Base-by-base conservation (phyloP, 2,113 vertebrate genomes). In the Pomatostomus ruficeps region DNA sequence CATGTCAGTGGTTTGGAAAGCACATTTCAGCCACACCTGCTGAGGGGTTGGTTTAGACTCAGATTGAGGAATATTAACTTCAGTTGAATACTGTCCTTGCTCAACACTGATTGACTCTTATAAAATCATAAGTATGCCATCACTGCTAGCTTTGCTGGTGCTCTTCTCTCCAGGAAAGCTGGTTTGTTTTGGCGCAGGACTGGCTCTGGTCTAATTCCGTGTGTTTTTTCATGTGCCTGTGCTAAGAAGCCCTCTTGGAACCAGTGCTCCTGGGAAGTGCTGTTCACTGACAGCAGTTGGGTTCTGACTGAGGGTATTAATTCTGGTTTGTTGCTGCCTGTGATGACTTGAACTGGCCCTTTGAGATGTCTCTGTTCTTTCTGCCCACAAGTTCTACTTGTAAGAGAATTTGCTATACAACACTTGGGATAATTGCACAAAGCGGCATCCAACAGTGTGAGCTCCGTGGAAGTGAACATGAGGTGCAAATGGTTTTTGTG, bases 221-320 rank as follows among this genome's bases (percentile, higher is more conserved):
- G 46, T 74, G 40, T 43, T 66, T 83, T 85, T 49, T 49, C 14
- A 8, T 58, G 22, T 87, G 55, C 35, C 63, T 92, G 33, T 84
- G 73, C 42, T 92, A 70, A 70, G 76, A 80, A 92, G 14, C 8
- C 29, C 33, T 71, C 46, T 84, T 94, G 81, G 57, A 96, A 19
- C 8, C 1, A 8, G 21, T 49, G 63, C 31, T 86, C 54, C 59
- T 81, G 91, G 29, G 65, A 89, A 74, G 36, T 51, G 65, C 52
- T 74, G 19, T 63, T 91, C 65, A 25, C 51, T 62, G 68, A 54
- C n/a, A 58, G 51, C 76, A 67, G 14, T 58, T 86, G 66, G 38
- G 4, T 91, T 87, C 73, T 78, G 38, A 36, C 59, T 55, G 73
- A 84, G 48, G 9, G 31, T 71, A 7, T 52, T 88, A 77, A 38